phyloP scores from a whole-genome alignment of 1,140 invertebrate genomes.

The Agrypnia vestita region DNA sequence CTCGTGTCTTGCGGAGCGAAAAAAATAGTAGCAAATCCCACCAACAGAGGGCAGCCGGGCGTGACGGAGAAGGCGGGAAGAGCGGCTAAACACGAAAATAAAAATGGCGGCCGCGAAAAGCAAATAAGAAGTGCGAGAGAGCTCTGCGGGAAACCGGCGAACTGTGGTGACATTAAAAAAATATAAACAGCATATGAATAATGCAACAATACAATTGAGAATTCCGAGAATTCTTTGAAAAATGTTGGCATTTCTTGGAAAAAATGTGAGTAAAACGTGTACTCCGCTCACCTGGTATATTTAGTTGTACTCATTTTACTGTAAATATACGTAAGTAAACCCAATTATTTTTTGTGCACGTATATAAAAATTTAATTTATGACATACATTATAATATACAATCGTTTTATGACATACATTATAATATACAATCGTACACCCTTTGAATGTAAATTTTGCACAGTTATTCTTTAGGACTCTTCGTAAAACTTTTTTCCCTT shows the following conservation, averaged over 20 bases:
- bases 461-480: too few species aligned
- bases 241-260: constrained; percentile 8
- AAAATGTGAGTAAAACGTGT: too few species aligned
- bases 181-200: constrained; percentile 54
- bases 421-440: too few species aligned
- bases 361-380: too few species aligned
- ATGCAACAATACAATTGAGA: constrained; percentile 44
- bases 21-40: constrained; percentile 18
- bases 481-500: too few species aligned
- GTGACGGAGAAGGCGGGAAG: constrained; percentile 24
- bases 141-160: constrained; percentile 48
- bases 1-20: constrained; percentile 23
- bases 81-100: constrained; percentile 35
- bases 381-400: too few species aligned
- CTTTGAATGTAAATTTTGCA: too few species aligned
- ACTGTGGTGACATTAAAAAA: constrained; percentile 56
- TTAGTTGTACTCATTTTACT: too few species aligned
- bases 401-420: too few species aligned
- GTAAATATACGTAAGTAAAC: too few species aligned
- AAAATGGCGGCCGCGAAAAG: constrained; percentile 48
- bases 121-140: constrained; percentile 46
- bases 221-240: constrained; percentile 11
- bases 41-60: constrained; percentile 35
- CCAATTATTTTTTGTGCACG: too few species aligned
- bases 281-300: too few species aligned